These are phyloP conservation scores for Calameuta filiformis DNA, from an alignment of 2,888 invertebrate species.

Conservation along the genomic window DNA sequence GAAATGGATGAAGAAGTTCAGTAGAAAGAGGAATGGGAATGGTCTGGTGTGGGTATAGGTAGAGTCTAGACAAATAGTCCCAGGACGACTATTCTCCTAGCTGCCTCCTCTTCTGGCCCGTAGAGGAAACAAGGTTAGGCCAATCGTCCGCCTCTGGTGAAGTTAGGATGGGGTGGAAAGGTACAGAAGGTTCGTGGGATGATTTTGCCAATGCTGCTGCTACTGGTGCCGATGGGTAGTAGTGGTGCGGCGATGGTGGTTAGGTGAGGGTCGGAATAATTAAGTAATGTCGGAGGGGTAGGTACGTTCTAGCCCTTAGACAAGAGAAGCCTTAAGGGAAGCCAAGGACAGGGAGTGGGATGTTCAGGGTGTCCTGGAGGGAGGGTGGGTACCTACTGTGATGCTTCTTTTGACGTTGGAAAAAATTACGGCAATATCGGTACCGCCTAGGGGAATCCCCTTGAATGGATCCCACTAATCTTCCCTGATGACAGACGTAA, in stretches of 20 bases:
- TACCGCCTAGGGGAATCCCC: constrained; percentile 8
- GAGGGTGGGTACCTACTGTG: neutral
- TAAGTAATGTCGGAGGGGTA: constrained; percentile 53
- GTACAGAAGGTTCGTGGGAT: constrained; percentile 11
- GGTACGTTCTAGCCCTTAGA: neutral
- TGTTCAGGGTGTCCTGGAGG: neutral
- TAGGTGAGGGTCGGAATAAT: constrained; percentile 46
- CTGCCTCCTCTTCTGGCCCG: constrained; percentile 25
- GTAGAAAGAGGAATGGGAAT: neutral
- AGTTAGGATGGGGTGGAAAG: neutral
- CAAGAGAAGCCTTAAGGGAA: neutral
- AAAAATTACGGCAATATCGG: constrained; percentile 43
- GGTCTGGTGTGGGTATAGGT: constrained; percentile 14
- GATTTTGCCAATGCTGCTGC: neutral
- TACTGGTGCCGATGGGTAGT: neutral
- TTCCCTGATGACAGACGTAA: constrained; percentile 39
- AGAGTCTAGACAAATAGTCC: constrained; percentile 46
- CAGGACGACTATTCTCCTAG: constrained; percentile 43
- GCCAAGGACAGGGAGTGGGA: neutral
- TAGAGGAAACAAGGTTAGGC: constrained; percentile 54
- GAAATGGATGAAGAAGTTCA: neutral
- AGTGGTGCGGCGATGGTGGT: too few relatives aligned
- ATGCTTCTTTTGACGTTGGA: constrained; percentile 16
- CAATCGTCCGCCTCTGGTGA: constrained; percentile 39
- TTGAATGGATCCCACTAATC: constrained; percentile 34